These are phyloP conservation scores for Nephrocerus scutellatus DNA, from an alignment of 2,888 invertebrate species.

Conservation along the genomic window DNA sequence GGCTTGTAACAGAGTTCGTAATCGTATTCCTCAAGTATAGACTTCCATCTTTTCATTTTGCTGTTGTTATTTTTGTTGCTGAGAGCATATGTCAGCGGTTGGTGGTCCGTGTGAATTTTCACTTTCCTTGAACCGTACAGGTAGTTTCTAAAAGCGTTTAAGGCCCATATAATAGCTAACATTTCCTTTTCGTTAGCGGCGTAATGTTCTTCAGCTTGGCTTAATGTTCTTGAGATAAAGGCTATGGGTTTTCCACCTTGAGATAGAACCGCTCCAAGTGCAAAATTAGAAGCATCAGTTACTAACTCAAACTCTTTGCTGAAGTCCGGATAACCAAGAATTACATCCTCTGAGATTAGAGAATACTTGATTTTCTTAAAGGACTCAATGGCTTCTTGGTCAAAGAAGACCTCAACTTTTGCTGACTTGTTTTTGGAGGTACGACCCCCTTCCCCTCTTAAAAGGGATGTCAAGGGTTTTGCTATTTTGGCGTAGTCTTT, in stretches of 20 bases:
- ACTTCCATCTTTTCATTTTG: slow-evolving; percentile 11
- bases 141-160: slow-evolving; percentile 11
- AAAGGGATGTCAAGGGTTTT: slow-evolving; percentile 6
- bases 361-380: slow-evolving; percentile 13
- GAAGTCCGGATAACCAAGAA: slow-evolving; percentile 13
- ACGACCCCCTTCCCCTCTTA: slow-evolving; percentile 14
- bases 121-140: slow-evolving; percentile 16
- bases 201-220: slow-evolving; percentile 17
- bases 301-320: slow-evolving; percentile 19
- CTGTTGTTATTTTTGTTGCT: slow-evolving; percentile 17
- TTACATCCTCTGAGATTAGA: slow-evolving; percentile 9
- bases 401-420: not conserved
- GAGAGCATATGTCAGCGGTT: slow-evolving; percentile 12
- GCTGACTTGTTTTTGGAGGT: slow-evolving; percentile 14
- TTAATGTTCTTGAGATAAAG: slow-evolving; percentile 16
- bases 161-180: slow-evolving; percentile 15
- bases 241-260: slow-evolving; percentile 24
- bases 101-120: slow-evolving; percentile 14
- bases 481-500: slow-evolving; percentile 8
- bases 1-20: too few relatives aligned
- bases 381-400: slow-evolving; percentile 10
- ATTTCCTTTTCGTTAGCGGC: slow-evolving; percentile 17
- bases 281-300: slow-evolving; percentile 31
- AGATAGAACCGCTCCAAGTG: slow-evolving; percentile 28
- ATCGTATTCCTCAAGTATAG: too few relatives aligned